Evolutionary conservation across 2,113 vertebrate species (phyloP), one percentile per base, ranked within the genome.

Genomic region (Helogale parvula): DNA sequence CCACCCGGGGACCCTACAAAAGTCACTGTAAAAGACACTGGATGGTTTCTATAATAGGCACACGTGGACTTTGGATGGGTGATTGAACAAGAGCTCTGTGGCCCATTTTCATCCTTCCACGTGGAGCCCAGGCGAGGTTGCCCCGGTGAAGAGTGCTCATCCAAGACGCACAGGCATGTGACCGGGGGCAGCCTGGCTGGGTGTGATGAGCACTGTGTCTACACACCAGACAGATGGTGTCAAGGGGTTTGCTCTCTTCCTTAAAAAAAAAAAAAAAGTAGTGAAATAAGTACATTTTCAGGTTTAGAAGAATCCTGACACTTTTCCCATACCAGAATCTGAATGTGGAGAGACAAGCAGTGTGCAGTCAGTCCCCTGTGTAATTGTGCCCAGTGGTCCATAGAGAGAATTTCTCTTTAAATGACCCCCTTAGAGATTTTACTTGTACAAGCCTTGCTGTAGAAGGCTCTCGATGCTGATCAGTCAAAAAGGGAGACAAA

Each of bases 111-210:
- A 33, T 9, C 19, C 11, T 21, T 87, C 74, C 66, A 29, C 0
- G 0, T 52, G 27, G 65, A 31, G 33, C 16, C 41, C n/a, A 65
- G 17, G 21, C 17, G 14, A 77, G 31, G 63, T 17, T 15, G 45
- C 33, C 16, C 33, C 60, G 68, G 29, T 93, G 50, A 80, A 63
- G 3, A 29, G 21, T 27, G 45, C 35, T 38, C 27, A 72, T 38
- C 19, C 69, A 14, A 19, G 63, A 7, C 19, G 50, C 13, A 2
- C 3, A 3, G 21, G 17, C 0, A 4, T 2, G 35, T 2, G 68
- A 52, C 23, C 19, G 29, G 76, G 38, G 25, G 27, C 60, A 83
- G 76, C 7, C 4, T 2, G 10, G 15, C 63, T 54, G 21, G 9
- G 33, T 33, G 38, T 50, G n/a, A 57, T 33, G 38, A 29, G 63